Conservation (phyloP, 2,113 vertebrate genomes). For the Argyrosomus japonicus region DNA sequence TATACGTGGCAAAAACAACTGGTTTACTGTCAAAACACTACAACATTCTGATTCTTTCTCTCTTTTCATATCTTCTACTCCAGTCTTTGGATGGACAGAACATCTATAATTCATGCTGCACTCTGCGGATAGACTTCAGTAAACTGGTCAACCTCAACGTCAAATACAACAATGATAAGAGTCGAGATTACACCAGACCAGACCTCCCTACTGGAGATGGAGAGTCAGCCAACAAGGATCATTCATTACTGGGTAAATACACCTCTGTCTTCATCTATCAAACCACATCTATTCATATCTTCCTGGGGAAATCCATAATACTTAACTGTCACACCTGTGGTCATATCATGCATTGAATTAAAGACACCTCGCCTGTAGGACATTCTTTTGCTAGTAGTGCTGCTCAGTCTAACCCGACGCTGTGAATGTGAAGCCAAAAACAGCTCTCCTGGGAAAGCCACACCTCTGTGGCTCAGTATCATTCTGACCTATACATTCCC, state of each 20-base stretch:
- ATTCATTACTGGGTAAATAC: slow-evolving; percentile 91
- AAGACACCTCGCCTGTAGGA: not conserved
- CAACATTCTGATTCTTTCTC: not conserved
- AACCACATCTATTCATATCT: slow-evolving; percentile 17
- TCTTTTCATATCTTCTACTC: slow-evolving; percentile 39
- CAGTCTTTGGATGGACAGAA: slow-evolving; percentile 98
- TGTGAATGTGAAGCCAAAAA: not conserved
- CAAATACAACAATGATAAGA: slow-evolving; percentile 99
- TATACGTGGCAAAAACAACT: not conserved
- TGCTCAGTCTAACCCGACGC: not conserved
- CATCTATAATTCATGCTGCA: slow-evolving; percentile 99
- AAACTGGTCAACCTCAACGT: slow-evolving; percentile 99
- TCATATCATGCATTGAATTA: not conserved
- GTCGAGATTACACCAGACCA: slow-evolving; percentile 97
- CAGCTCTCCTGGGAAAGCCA: not conserved
- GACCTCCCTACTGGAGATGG: slow-evolving; percentile 97
- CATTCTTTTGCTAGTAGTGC: not conserved
- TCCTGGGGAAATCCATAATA: not conserved
- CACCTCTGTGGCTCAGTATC: not conserved
- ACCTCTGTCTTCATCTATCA: not conserved
- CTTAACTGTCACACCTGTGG: not conserved
- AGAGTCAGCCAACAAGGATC: slow-evolving; percentile 94
- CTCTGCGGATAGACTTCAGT: slow-evolving; percentile 98
- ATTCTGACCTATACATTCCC: not conserved
- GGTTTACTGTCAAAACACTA: not conserved